Evolutionary conservation across 2,797 vertebrate species (phyloP), one percentile per base, ranked within the genome.

Genomic region (Tokudaia tokunoshimensis): DNA sequence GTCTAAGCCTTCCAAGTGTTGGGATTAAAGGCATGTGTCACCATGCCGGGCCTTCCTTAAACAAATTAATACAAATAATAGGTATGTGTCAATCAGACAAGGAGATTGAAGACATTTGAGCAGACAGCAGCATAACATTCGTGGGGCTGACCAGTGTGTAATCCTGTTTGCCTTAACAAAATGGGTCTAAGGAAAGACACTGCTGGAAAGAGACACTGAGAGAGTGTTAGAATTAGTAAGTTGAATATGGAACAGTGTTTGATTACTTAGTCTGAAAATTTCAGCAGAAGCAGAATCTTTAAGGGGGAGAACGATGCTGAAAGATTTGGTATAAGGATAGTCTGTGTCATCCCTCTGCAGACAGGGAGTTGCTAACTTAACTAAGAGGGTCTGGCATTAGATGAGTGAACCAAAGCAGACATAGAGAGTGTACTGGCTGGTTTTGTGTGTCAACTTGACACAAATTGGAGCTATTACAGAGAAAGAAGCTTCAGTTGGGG

Each of bases 161-260:
- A 93, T 78, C 41, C 81, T 4, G 26, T 57, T 96, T 85, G 14
- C 34, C 47, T 86, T 74, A 57, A 78, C n/a, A 84, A 81, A 92
- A 82, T 37, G 37, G 4, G 41, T 92, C n/a, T 34, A 37, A 86
- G 70, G 78, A 96, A 91, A 86, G 76, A 12, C 65, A 88, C 1
- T 61, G 11, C 41, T 88, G 15, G 47, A 94, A 89, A 41, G 26
- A 67, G 55, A 82, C 50, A 37, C 63, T 19, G 22, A 89, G 34
- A 29, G 74, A 41, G 37, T 88, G 76, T 72, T 82, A 92, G 37
- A 94, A 78, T 75, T 81, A 94, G 76, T 63, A 91, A 72, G 79
- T 55, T 47, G 31, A 94, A 24, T 70, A 19, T 79, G 34, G 61
- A 95, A 65, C 3, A 75, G 10, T 12, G 61, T 88, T 92, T 81